Evolutionary conservation across 2,888 invertebrate species (phyloP), one percentile per base, ranked within the genome.

Genomic region (Eutolmus rufibarbis): DNA sequence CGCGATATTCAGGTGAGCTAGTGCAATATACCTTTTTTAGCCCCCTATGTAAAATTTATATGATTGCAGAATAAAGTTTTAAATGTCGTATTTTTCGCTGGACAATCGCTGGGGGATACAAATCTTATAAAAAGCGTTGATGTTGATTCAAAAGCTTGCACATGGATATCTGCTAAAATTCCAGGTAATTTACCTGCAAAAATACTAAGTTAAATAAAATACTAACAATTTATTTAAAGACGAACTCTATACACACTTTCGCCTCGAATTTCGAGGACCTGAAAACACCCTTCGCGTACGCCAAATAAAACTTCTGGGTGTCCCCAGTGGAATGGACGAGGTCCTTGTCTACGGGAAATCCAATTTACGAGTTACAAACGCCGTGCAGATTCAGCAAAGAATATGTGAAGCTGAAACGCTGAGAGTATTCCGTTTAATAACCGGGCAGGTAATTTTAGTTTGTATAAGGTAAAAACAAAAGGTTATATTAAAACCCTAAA

Each of bases 361-460:
- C 0, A 91, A 91, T 89, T 51, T 91, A 28, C 92, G 92, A 19
- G 84, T 92, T 8, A 91, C 92, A 0, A 91, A 92, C 74, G 92
- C 93, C 2, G 86, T 90, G 0, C 91, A 93, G 40, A 96, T 98
- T 23, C 96, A 98, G 89, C 97, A 97, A 91, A 94, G 95, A 88
- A 96, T 97, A 90, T 97, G 98, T 90, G 98, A 98, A 93, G 94
- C 96, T 0, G 98, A 98, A 93, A 98, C 98, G 0, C 93, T 99
- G 66, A 94, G 97, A 89, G 98, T 99, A 0, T 99, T 99, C 92
- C 94, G 98, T 16, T 94, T 98, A 8, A 96, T 99, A 56, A 98
- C 98, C 0, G 96, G 97, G 76, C 97, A 97, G 94, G 97, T 96
- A 91, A 89, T 89, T 46, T 46, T 46, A 9, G 1, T 19, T 19